These are phyloP conservation scores for Eulemur mongoz DNA, from an alignment of 2,797 vertebrate species.

Conservation along the genomic window DNA sequence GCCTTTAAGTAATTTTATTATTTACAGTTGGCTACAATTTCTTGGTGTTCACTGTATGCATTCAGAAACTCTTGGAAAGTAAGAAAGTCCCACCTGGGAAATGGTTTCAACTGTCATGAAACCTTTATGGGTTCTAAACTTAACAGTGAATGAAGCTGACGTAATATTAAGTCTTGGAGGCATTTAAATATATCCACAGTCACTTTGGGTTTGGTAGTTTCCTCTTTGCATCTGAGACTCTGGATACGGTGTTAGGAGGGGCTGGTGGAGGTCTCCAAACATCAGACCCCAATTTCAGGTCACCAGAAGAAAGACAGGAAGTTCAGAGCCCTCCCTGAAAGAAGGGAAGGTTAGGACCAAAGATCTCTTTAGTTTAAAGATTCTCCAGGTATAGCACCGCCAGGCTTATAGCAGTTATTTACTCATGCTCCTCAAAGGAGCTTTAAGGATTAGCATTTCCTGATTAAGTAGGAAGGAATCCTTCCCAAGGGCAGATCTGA, in stretches of 20 bases:
- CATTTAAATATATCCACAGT: background rate
- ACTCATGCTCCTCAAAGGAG: background rate
- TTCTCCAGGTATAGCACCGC: rapidly evolving
- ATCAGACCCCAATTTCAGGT: background rate
- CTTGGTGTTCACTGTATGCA: background rate
- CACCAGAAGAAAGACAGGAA: background rate
- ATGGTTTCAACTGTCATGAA: background rate
- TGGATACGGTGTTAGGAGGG: background rate
- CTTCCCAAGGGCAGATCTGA: background rate
- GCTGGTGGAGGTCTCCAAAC: background rate
- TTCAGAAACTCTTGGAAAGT: background rate
- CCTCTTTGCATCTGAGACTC: background rate
- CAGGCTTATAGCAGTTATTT: background rate
- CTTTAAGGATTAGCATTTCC: background rate
- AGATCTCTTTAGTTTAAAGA: background rate
- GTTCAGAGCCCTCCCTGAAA: background rate
- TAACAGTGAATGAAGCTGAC: background rate
- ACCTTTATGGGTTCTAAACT: background rate
- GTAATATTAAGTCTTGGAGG: background rate
- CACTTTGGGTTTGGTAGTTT: background rate
- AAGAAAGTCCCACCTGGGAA: background rate
- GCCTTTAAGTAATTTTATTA: background rate
- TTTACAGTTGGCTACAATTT: background rate
- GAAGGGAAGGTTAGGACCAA: background rate
- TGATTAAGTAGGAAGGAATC: background rate